These are phyloP conservation scores for Symphodus melops DNA, from an alignment of 2,113 vertebrate genomes.

Conservation along the genomic window DNA sequence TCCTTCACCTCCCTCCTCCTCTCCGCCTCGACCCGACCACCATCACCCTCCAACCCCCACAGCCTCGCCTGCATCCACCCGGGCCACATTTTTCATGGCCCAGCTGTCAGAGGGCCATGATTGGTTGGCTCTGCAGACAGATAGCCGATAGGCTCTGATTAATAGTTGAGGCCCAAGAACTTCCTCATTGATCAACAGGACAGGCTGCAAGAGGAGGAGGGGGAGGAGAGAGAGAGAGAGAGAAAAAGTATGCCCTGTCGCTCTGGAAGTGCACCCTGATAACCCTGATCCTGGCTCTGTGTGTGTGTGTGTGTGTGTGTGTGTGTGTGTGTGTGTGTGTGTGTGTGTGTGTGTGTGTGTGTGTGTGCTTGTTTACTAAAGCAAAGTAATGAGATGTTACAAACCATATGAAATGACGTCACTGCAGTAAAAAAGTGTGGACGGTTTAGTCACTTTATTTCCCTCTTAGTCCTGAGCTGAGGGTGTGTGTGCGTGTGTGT, in stretches of 20 bases:
- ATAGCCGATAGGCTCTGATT: slow-evolving; percentile 87
- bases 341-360: slow-evolving; percentile 14
- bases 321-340: slow-evolving; percentile 18
- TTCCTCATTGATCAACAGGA: slow-evolving; percentile 87
- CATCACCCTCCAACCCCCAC: slow-evolving; percentile 33
- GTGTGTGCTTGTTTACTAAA: slow-evolving; percentile 43
- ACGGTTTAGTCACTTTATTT: slow-evolving; percentile 27
- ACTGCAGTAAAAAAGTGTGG: slow-evolving; percentile 13
- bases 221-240: slow-evolving; percentile 55
- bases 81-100: slow-evolving; percentile 85
- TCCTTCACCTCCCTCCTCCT: slow-evolving; percentile 63
- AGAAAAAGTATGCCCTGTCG: slow-evolving; percentile 77
- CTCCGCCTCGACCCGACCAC: slow-evolving; percentile 40
- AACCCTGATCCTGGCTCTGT: slow-evolving; percentile 68
- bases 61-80: slow-evolving; percentile 60
- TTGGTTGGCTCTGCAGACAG: slow-evolving; percentile 85
- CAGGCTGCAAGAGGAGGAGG: slow-evolving; percentile 64
- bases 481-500: too few relatives aligned
- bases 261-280: slow-evolving; percentile 75
- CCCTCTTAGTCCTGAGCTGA: slow-evolving; percentile 8
- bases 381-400: slow-evolving; percentile 30
- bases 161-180: slow-evolving; percentile 85
- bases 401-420: slow-evolving; percentile 35
- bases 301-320: slow-evolving; percentile 27
- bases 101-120: slow-evolving; percentile 82